Evolutionary conservation across 2,888 invertebrate species (phyloP), one percentile per base, ranked within the genome.

Genomic region (Drosophila atripex): DNA sequence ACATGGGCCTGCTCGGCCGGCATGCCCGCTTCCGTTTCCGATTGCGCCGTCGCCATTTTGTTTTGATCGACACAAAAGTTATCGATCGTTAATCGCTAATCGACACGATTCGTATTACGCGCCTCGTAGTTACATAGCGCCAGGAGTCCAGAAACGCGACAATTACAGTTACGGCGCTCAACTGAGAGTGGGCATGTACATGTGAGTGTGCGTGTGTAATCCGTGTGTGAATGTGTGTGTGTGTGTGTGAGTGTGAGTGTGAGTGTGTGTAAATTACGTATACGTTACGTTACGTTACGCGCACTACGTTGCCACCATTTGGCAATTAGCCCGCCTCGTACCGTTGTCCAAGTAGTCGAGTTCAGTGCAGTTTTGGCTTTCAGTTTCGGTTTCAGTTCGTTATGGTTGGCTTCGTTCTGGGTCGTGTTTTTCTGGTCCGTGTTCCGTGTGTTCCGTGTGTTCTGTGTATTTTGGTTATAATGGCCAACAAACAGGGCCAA

Each of bases 401-500:
- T 41, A 23, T 66, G 52, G 39, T 14, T 46, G n/a, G n/a, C 60
- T 28, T 38, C 30, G 3, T 35, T 30, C 35, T 55, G 39, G 32
- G 61, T 52, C 39, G 57, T 55, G 16, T 51, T 55, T 43, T 38
- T 43, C 43, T 5, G 63, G 56, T 35, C 28, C 38, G 51, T 32
- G 28, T 21, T 12, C 51, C 57, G 49, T 63, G 21, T 57, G 46
- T 58, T 56, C 70, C 66, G 73, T 57, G 39, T 60, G 9, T 28
- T 56, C 69, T 69, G 73, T 57, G 39, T 60, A 46, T 63, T 63
- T 53, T 55, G 58, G 38, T 64, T 71, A 54, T 80, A 69, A 35
- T 43, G 76, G 86, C 82, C 72, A 72, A 71, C 73, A 73, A 77
- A 77, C 77, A 73, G 79, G 85, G 85, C 82, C 88, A 90, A 91